A percentile compares a stretch with the other conserved stretches of the same genome.
These are phyloP conservation scores for Argopecten irradians DNA, from an alignment of 1,140 invertebrate genomes.

Conservation along the genomic window DNA sequence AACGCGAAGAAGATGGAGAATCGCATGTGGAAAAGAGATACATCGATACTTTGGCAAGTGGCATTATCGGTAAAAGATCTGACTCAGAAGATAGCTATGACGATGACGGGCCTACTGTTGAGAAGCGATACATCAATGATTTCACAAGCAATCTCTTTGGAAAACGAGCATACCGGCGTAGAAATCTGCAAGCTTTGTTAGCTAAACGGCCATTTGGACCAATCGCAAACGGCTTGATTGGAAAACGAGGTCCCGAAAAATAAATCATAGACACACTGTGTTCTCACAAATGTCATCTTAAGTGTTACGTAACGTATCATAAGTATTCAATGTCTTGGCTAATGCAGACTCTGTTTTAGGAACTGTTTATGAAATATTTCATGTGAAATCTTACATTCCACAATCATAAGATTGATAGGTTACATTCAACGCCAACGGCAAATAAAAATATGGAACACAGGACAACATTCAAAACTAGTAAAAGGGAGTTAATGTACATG, in stretches of 20 bases:
- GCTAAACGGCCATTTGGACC: not conserved
- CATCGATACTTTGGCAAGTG: conserved; percentile 54
- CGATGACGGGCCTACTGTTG: not conserved
- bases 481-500: too few relatives aligned
- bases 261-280: too few relatives aligned
- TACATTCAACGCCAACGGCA: too few relatives aligned
- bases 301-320: too few relatives aligned
- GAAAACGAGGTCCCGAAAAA: not conserved
- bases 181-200: not conserved
- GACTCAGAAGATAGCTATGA: not conserved
- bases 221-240: not conserved
- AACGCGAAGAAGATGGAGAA: conserved; percentile 47
- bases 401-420: too few relatives aligned
- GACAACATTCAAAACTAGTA: too few relatives aligned
- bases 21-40: conserved; percentile 43
- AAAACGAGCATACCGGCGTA: not conserved
- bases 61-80: conserved; percentile 54
- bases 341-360: too few relatives aligned
- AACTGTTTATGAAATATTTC: too few relatives aligned
- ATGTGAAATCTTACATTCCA: too few relatives aligned
- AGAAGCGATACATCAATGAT: not conserved
- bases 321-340: too few relatives aligned
- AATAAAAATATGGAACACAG: too few relatives aligned
- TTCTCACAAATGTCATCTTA: too few relatives aligned
- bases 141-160: not conserved